phyloP scores from a whole-genome alignment of 1,140 invertebrate species.

The Triops longicaudatus region DNA sequence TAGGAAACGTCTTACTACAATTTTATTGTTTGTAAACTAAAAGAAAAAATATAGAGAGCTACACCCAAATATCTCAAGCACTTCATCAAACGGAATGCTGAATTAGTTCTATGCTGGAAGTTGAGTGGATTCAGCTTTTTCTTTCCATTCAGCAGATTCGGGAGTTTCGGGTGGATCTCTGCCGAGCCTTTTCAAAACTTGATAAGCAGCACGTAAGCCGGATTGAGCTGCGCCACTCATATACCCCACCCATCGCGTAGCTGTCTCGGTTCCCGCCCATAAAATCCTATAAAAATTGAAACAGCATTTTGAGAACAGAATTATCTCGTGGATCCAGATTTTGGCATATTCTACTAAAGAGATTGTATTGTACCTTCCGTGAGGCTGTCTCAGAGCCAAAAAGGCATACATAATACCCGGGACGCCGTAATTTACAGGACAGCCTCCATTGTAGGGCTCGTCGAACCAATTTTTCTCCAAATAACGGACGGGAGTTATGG shows the following conservation, averaged over 20 bases:
- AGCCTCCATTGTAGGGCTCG: constrained; percentile 40
- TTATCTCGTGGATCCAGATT: neutral
- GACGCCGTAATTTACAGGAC: constrained; percentile 35
- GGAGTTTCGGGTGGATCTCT: neutral
- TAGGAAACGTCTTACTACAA: neutral
- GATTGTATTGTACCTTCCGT: constrained; percentile 32
- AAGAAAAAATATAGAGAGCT: neutral
- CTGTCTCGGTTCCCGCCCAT: constrained; percentile 50
- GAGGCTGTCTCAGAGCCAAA: constrained; percentile 31
- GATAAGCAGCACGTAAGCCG: constrained; percentile 46
- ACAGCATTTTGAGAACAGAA: neutral
- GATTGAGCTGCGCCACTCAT: constrained; percentile 49
- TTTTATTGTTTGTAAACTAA: constrained; percentile 8
- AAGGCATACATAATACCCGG: constrained; percentile 35
- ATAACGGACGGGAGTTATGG: constrained; percentile 35
- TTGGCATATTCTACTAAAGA: neutral
- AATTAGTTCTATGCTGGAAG: neutral
- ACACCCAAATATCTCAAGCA: neutral
- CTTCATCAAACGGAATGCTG: neutral
- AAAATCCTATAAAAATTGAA: constrained; percentile 35
- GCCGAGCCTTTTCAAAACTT: constrained; percentile 38
- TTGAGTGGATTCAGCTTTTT: neutral
- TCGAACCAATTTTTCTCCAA: constrained; percentile 39
- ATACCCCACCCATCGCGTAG: constrained; percentile 47
- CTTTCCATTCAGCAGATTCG: neutral